Percentiles rank a stretch among this genome's conserved stretches.
These are phyloP conservation scores for Trilocha varians DNA, from an alignment of 2,888 invertebrate genomes.

Conservation along the genomic window DNA sequence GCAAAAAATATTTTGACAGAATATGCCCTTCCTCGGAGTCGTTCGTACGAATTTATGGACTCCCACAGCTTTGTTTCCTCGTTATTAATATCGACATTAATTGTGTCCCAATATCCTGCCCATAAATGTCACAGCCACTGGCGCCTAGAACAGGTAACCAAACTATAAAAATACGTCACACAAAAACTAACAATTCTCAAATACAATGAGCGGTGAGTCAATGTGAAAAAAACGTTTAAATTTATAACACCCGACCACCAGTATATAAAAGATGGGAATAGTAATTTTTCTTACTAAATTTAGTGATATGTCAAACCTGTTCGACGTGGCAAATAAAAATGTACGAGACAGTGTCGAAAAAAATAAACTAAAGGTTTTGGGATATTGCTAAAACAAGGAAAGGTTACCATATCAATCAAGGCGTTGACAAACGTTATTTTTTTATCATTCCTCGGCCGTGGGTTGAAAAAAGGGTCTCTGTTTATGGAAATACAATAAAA, in stretches of 20 bases:
- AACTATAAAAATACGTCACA: constrained; percentile 48
- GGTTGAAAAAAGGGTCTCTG: constrained; percentile 60
- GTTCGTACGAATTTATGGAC: constrained; percentile 55
- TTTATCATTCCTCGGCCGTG: constrained; percentile 44
- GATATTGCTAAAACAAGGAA: constrained; percentile 72
- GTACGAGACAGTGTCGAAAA: constrained; percentile 48
- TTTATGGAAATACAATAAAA: constrained; percentile 64
- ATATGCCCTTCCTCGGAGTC: constrained; percentile 38
- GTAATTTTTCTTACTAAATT: constrained; percentile 70
- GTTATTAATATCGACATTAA: constrained; percentile 70
- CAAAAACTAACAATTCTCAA: constrained; percentile 51
- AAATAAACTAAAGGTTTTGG: constrained; percentile 44
- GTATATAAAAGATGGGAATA: constrained; percentile 61
- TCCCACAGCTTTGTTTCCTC: constrained; percentile 49
- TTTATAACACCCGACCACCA: constrained; percentile 66
- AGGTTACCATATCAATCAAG: constrained; percentile 70
- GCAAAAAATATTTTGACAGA: constrained; percentile 49
- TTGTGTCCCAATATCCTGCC: constrained; percentile 67
- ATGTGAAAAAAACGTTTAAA: constrained; percentile 49
- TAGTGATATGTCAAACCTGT: constrained; percentile 71
- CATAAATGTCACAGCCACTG: constrained; percentile 68
- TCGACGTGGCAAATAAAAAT: constrained; percentile 68
- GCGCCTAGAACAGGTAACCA: constrained; percentile 69
- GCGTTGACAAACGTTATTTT: constrained; percentile 65
- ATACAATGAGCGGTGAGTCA: constrained; percentile 54